These are phyloP conservation scores for Vanacampus margaritifer DNA, from an alignment of 2,113 vertebrate species.

Conservation along the genomic window DNA sequence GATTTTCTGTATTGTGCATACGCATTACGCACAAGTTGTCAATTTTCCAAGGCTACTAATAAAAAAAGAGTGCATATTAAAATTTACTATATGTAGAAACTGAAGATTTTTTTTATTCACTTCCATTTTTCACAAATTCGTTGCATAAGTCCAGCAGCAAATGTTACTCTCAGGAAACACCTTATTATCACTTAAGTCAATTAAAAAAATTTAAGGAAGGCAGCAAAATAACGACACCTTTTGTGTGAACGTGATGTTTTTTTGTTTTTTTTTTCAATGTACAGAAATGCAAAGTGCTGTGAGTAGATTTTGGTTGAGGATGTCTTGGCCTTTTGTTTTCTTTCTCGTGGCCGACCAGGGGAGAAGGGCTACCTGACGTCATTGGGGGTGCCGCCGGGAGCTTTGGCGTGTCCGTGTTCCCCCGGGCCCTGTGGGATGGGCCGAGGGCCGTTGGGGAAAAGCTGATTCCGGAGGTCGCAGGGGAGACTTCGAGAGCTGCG, in stretches of 20 bases:
- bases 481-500: constrained; percentile 89
- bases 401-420: constrained; percentile 81
- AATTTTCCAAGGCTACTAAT: too few relatives aligned
- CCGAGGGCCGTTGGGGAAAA: constrained; percentile 79
- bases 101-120: too few relatives aligned
- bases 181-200: too few relatives aligned
- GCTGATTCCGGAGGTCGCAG: constrained; percentile 85
- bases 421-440: constrained; percentile 71
- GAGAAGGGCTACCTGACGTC: constrained; percentile 86
- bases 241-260: too few relatives aligned
- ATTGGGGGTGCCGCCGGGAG: constrained; percentile 81
- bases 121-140: too few relatives aligned
- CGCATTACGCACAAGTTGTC: too few relatives aligned
- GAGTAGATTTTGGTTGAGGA: constrained; percentile 3
- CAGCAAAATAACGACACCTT: too few relatives aligned
- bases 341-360: constrained; percentile 23
- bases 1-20: not conserved
- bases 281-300: not conserved
- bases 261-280: not conserved
- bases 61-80: too few relatives aligned
- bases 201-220: too few relatives aligned
- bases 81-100: too few relatives aligned
- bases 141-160: too few relatives aligned
- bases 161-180: too few relatives aligned
- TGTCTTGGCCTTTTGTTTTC: constrained; percentile 2